Conservation (phyloP, 2,888 invertebrate genomes). For the Teleogryllus oceanicus region DNA sequence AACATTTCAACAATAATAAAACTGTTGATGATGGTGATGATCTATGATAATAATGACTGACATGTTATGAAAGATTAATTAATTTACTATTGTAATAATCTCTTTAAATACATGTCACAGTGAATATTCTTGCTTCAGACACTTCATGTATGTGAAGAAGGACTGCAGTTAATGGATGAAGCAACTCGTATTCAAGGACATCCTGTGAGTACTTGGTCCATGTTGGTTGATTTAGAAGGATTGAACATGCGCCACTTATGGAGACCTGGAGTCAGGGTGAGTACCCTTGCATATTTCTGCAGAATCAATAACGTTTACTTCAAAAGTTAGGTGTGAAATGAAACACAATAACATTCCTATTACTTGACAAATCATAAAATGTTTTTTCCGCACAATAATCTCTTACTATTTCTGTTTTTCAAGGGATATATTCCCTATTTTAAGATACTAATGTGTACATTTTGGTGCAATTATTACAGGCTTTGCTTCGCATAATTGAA, state of each 20-base stretch:
- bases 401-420: too few species aligned
- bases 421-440: too few species aligned
- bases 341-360: too few species aligned
- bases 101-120: neutral
- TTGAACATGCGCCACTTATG: conserved; percentile 93
- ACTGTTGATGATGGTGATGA: too few species aligned
- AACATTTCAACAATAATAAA: too few species aligned
- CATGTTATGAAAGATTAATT: too few species aligned
- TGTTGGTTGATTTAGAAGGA: conserved; percentile 89
- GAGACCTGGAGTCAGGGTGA: conserved; percentile 79
- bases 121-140: conserved; percentile 54
- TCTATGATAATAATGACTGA: too few species aligned
- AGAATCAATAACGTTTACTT: too few species aligned
- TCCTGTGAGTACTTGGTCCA: conserved; percentile 84
- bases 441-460: neutral
- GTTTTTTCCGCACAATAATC: too few species aligned
- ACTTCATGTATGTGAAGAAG: conserved; percentile 86
- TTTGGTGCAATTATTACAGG: conserved; percentile 40
- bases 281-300: neutral
- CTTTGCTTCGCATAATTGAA: conserved; percentile 64
- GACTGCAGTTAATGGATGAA: conserved; percentile 79
- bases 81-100: neutral
- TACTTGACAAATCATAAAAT: too few species aligned
- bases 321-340: too few species aligned
- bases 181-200: conserved; percentile 75